Evolutionary conservation across 2,888 invertebrate species (phyloP).

Genomic region (Urechis unicinctus): DNA sequence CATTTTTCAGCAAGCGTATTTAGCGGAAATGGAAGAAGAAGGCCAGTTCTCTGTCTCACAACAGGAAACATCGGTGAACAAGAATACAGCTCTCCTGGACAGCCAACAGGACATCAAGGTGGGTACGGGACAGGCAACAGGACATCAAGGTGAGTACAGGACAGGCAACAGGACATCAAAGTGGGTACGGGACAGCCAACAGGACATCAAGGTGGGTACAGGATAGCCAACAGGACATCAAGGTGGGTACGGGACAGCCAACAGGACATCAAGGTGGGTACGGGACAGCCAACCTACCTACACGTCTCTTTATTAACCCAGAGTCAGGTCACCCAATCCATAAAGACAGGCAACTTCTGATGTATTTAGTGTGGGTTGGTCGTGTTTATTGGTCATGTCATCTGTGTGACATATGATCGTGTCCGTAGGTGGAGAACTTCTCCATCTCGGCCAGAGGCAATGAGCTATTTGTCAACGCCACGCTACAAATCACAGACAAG

Average conservation of each 20-base stretch:
- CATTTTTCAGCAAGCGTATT: background rate
- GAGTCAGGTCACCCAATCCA: too few species aligned
- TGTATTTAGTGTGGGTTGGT: background rate
- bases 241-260: too few species aligned
- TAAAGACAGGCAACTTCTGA: background rate
- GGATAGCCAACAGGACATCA: too few species aligned
- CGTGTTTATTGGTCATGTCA: background rate
- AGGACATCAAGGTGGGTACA: too few species aligned
- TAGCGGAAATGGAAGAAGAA: slow-evolving; percentile 31
- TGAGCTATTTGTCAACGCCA: slow-evolving; percentile 93
- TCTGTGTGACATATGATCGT: too few species aligned
- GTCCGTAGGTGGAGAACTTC: slow-evolving; percentile 79
- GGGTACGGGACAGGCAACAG: too few species aligned
- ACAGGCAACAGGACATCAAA: too few species aligned
- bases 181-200: too few species aligned
- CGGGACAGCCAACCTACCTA: too few species aligned
- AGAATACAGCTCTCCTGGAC: slow-evolving; percentile 55
- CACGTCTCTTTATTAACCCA: too few species aligned
- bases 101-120: slow-evolving; percentile 96
- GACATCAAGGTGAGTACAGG: too few species aligned
- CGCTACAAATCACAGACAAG: slow-evolving; percentile 83
- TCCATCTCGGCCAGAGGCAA: slow-evolving; percentile 96
- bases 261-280: too few species aligned
- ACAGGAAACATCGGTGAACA: slow-evolving; percentile 54
- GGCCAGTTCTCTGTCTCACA: slow-evolving; percentile 93